Evolutionary conservation across 2,888 invertebrate species (phyloP), one percentile per base, ranked within the genome.

Genomic region (Dendrolimus houi): DNA sequence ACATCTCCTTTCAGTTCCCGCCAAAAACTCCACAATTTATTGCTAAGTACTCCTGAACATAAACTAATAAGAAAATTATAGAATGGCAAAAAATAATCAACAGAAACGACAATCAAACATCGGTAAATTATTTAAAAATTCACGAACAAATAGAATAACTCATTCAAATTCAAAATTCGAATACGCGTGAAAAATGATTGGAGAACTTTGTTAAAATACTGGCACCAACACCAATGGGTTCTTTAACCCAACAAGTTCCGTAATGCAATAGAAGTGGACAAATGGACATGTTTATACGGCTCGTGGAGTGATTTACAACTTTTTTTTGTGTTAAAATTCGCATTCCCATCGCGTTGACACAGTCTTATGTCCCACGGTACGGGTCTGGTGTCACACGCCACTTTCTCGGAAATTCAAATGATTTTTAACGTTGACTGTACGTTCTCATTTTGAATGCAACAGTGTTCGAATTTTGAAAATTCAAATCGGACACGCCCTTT

Each of bases 161-260:
- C 29, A 29, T 29, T 29, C 2, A 17, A 17, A 17, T 17, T 17
- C 17, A 29, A 29, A 29, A 47, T 47, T 47, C 12, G 12, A 47
- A 47, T 47, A 47, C 47, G 47, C 47, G 8, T 7, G 47, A 47
- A 47, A 47, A 47, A 47, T 47, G 9, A 12, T 47, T 47, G 9
- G 9, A 47, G 12, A 47, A 29, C 29, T 6, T 47, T 47, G 47
- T 9, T 41, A 56, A 54, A 9, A 10, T 10, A 10, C 53, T 8
- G 29, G 40, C 14, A 58, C 54, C 29, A 29, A 52, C 13, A 41
- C 14, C 17, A 41, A 53, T 53, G 61, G 66, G 70, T 67, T 71
- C 64, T 64, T 68, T 71, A 67, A 71, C 71, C 71, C 71, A 69
- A 64, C 69, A 64, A 69, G 67, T 69, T 68, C 61, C 62, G 63